phyloP scores from a whole-genome alignment of 2,888 invertebrate species.

The Siphonodentalium dalli region DNA sequence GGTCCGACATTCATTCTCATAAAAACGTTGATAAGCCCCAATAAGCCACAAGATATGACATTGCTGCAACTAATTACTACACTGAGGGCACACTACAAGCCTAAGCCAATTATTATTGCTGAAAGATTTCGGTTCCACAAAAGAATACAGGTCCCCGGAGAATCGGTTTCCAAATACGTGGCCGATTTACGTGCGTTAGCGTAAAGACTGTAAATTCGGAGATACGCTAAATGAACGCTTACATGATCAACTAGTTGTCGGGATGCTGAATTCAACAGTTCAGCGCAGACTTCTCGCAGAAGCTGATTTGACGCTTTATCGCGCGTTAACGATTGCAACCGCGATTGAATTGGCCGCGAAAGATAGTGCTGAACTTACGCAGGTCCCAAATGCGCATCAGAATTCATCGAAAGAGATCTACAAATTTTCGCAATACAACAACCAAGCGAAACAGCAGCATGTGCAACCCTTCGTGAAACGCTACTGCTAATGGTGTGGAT shows the following conservation, averaged over 20 bases:
- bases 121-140: constrained; percentile 12
- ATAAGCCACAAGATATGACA: background rate
- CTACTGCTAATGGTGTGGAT: constrained; percentile 2
- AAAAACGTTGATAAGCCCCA: constrained; percentile 5
- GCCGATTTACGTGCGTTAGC: constrained; percentile 11
- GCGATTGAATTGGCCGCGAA: constrained; percentile 5
- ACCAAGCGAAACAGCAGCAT: background rate
- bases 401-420: no score
- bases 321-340: background rate
- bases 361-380: constrained; percentile 3
- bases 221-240: constrained; percentile 6
- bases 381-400: no score
- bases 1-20: background rate
- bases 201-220: constrained; percentile 18
- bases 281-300: constrained; percentile 9
- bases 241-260: constrained; percentile 14
- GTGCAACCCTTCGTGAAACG: background rate
- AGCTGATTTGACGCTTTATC: background rate
- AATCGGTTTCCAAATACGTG: constrained; percentile 10
- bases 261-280: background rate
- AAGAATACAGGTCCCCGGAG: constrained; percentile 4
- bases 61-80: background rate
- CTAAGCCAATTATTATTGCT: constrained; percentile 10
- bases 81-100: constrained; percentile 5
- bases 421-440: no score